Evolutionary conservation across 1,140 invertebrate species (phyloP), one percentile per base, ranked within the genome.

Genomic region (Delia radicum): DNA sequence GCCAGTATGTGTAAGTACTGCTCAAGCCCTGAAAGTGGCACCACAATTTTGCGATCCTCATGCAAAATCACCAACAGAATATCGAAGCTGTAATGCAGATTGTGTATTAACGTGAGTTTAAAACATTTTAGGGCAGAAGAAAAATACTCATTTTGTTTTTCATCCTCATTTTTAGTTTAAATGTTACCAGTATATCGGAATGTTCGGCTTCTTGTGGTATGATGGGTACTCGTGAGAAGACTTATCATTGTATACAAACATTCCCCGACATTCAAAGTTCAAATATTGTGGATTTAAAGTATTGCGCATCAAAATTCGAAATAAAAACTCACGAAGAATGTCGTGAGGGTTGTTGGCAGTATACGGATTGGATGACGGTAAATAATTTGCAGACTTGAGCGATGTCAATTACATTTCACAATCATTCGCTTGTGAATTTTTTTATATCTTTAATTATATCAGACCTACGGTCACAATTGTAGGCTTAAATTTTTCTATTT

Each of bases 331-430:
- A 82, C 26, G 90, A 92, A 77, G 78, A 88, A 0, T 95, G 94
- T 82, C 82, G 87, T 0, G 92, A 91, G 18, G 86, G 89, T 1
- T 96, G 94, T 82, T 96, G 94, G 94, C 86, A 88, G 8, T 95
- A 93, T 79, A 88, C 89, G 1, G 87, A 90, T 10, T 96, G 94
- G 94, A 87, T 87, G 27, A 76, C 87, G 79, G 90, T 91, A 85
- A 87, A 82, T 79, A 12, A 27, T n/a, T n/a, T n/a, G n/a, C n/a
- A n/a, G n/a, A n/a, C n/a, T n/a, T n/a, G n/a, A n/a, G n/a, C n/a
- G n/a, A n/a, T n/a, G n/a, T n/a, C n/a, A n/a, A n/a, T n/a, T n/a
- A n/a, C n/a, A n/a, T n/a, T n/a, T n/a, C n/a, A n/a, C n/a, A n/a
- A n/a, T n/a, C n/a, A n/a, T n/a, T n/a, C n/a, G n/a, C n/a, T n/a